These are phyloP conservation scores for Seriola quinqueradiata DNA, from an alignment of 2,113 vertebrate genomes.

Conservation along the genomic window DNA sequence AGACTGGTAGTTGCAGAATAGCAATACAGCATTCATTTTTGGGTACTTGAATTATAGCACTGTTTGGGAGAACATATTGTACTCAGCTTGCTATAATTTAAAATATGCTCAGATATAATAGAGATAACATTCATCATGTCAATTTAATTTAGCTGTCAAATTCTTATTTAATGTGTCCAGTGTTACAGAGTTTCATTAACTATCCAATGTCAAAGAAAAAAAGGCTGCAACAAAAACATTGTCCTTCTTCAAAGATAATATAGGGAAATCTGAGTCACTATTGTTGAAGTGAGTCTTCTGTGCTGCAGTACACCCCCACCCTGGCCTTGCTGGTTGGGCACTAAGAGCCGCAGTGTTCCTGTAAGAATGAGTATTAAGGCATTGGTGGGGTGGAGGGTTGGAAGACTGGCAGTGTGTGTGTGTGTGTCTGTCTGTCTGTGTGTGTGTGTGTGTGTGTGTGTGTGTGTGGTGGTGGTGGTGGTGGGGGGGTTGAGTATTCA, in stretches of 20 bases:
- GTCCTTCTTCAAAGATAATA: constrained; percentile 56
- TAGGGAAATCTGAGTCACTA: constrained; percentile 63
- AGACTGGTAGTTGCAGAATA: constrained; percentile 5
- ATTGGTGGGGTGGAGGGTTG: constrained; percentile 36
- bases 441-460: too few species aligned
- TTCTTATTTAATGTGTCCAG: constrained; percentile 8
- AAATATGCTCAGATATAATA: constrained; percentile 2
- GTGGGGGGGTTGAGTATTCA: constrained; percentile 19
- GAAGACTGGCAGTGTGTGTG: constrained; percentile 15
- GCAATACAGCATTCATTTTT: neutral
- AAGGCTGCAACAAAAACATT: constrained; percentile 20
- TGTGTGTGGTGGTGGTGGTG: neutral
- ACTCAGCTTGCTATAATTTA: neutral
- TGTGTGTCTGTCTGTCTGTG: neutral
- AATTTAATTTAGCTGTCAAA: constrained; percentile 1
- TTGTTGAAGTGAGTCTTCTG: constrained; percentile 64
- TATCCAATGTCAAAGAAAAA: constrained; percentile 1
- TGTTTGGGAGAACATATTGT: neutral
- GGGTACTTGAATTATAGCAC: neutral
- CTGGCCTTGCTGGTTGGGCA: constrained; percentile 62
- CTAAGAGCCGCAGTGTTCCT: constrained; percentile 76
- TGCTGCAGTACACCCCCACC: constrained; percentile 77
- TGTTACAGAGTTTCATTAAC: neutral
- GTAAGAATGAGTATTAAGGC: constrained; percentile 79
- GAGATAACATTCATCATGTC: neutral